These are phyloP conservation scores for Saccopteryx bilineata DNA, from an alignment of 2,113 vertebrate genomes.

Conservation along the genomic window DNA sequence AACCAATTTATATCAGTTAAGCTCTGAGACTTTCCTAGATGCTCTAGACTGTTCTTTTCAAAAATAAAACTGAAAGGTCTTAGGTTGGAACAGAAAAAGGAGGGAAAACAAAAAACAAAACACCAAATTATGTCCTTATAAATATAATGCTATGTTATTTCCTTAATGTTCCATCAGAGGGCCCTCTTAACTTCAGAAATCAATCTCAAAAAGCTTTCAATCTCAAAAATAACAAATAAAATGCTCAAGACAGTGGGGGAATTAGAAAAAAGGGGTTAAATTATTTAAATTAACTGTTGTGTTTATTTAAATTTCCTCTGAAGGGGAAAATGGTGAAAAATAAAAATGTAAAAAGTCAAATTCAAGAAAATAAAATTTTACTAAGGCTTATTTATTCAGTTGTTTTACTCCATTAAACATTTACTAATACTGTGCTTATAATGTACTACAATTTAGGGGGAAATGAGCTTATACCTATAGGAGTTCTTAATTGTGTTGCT, in stretches of 20 bases:
- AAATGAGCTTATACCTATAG: background rate
- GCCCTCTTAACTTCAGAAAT: conserved; percentile 70
- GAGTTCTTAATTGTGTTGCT: background rate
- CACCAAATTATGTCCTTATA: background rate
- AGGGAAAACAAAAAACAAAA: background rate
- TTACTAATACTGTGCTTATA: conserved; percentile 32
- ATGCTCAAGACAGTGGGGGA: background rate
- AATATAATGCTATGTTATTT: conserved; percentile 59
- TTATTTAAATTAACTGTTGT: conserved; percentile 48
- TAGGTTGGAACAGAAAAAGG: background rate
- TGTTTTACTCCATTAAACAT: conserved; percentile 19
- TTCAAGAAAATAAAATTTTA: conserved; percentile 19
- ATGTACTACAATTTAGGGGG: background rate
- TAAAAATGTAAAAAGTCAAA: conserved; percentile 7
- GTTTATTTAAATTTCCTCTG: conserved; percentile 52
- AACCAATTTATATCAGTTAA: background rate
- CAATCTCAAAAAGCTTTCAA: background rate
- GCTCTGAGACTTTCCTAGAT: background rate
- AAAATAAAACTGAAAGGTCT: background rate
- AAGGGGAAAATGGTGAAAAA: background rate
- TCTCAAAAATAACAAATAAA: conserved; percentile 33
- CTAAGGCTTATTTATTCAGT: background rate
- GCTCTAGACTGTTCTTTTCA: background rate
- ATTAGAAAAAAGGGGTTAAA: conserved; percentile 46
- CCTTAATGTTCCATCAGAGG: conserved; percentile 79